Percentiles rank a stretch among this genome's conserved stretches.
Evolutionary conservation across 2,888 invertebrate genomes (phyloP).

Genomic region (Noctua janthe): DNA sequence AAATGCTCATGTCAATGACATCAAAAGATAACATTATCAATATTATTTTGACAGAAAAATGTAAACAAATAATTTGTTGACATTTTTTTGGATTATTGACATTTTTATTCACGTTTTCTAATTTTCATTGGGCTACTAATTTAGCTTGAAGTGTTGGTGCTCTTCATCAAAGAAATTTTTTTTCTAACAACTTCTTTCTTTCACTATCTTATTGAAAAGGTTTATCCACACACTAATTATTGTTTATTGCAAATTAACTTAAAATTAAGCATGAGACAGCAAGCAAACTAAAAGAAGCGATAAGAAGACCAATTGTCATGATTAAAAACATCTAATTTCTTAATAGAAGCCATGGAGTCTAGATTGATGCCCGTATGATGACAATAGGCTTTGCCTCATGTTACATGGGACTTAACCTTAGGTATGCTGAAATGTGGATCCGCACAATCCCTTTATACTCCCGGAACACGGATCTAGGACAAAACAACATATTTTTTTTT

Average conservation of each 20-base stretch:
- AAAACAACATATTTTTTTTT: too few species aligned
- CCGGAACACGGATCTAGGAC: too few species aligned
- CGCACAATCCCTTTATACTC: too few species aligned
- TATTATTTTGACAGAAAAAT: constrained; percentile 64
- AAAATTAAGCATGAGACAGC: background rate
- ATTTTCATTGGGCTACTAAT: background rate
- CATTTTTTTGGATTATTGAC: constrained; percentile 32
- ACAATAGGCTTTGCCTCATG: background rate
- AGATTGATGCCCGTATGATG: background rate
- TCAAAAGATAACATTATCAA: constrained; percentile 33
- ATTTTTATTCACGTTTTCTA: constrained; percentile 1
- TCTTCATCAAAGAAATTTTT: background rate
- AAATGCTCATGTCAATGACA: constrained; percentile 27
- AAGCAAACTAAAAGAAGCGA: background rate
- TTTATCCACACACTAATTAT: background rate
- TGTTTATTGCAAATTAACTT: background rate
- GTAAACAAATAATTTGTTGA: constrained; percentile 64
- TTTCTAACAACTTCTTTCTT: background rate
- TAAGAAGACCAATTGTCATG: background rate
- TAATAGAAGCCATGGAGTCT: background rate
- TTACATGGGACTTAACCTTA: background rate
- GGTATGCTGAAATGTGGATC: too few species aligned
- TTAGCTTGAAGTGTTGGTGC: background rate
- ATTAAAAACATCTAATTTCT: background rate
- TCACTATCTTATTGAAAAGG: background rate